These are phyloP conservation scores for Drosophila histrio DNA, from an alignment of 2,888 invertebrate species.

Conservation along the genomic window DNA sequence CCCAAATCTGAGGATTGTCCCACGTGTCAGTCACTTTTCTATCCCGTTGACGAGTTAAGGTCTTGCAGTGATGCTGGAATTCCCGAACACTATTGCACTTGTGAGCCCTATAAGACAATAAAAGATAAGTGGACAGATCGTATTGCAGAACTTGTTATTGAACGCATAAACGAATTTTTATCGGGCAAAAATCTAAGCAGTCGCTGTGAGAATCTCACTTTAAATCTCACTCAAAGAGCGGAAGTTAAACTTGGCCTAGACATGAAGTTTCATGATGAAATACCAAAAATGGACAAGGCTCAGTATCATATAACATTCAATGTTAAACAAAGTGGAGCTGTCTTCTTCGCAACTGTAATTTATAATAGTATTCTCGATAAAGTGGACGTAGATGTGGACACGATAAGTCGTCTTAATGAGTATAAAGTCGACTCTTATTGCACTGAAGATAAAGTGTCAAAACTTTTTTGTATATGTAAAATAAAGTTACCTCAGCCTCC, in stretches of 20 bases:
- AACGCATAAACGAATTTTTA: background rate
- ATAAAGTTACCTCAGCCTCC: background rate
- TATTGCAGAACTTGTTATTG: background rate
- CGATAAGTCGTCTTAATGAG: constrained; percentile 6
- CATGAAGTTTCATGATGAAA: background rate
- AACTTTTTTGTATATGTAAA: constrained; percentile 9
- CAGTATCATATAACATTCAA: background rate
- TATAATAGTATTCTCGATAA: background rate
- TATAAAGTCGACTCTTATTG: background rate
- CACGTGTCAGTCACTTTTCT: constrained; percentile 6
- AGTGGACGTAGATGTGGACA: constrained; percentile 5
- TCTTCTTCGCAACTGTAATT: constrained; percentile 4
- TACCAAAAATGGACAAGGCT: background rate
- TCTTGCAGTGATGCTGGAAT: constrained; percentile 7
- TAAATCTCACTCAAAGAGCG: background rate
- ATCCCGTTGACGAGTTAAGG: background rate
- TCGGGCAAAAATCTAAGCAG: background rate
- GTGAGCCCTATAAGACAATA: constrained; percentile 4
- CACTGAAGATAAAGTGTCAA: background rate
- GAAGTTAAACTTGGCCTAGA: background rate
- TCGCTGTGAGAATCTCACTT: constrained; percentile 2
- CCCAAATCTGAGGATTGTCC: background rate
- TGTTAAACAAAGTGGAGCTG: background rate
- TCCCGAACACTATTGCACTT: constrained; percentile 10
- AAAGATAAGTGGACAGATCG: background rate